Evolutionary conservation across 30 jellyfish, hydroid and myxozoan species (phyloP).

Genomic region (Chironex yamaguchii): DNA sequence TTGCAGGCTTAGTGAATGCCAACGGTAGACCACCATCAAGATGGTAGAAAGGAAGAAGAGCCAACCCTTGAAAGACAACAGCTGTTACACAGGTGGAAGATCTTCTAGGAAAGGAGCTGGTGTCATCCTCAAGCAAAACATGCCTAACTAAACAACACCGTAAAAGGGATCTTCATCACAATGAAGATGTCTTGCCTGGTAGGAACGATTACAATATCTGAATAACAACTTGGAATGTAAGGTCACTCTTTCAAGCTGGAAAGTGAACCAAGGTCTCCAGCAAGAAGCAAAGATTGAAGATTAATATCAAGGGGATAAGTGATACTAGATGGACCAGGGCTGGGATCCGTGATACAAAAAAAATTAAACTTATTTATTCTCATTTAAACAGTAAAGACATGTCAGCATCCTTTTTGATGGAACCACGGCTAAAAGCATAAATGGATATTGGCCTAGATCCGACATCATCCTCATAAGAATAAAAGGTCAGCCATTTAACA

Average conservation of each 20-base stretch:
- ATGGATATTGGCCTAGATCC: background rate
- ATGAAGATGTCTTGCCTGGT: background rate
- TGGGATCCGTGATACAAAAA: background rate
- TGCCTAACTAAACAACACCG: background rate
- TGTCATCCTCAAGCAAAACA: background rate
- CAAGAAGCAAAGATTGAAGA: background rate
- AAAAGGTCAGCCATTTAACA: background rate
- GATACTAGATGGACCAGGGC: background rate
- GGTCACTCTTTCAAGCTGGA: background rate
- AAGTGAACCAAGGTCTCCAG: background rate
- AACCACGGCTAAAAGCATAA: background rate
- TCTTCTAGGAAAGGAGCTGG: background rate
- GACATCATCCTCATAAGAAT: background rate
- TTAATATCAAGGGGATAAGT: background rate
- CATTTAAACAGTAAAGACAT: background rate
- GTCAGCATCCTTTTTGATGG: background rate
- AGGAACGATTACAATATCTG: background rate
- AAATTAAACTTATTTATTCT: background rate
- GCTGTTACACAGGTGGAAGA: background rate
- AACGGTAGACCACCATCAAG: background rate
- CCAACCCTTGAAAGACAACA: background rate
- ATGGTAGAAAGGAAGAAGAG: background rate
- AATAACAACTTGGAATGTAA: background rate
- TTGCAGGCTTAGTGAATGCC: too few relatives aligned
- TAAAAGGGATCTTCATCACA: background rate